A percentile compares a stretch with the other conserved stretches of the same genome.
These are phyloP conservation scores for Pectinophora gossypiella DNA, from an alignment of 1,140 invertebrate species.

Conservation along the genomic window DNA sequence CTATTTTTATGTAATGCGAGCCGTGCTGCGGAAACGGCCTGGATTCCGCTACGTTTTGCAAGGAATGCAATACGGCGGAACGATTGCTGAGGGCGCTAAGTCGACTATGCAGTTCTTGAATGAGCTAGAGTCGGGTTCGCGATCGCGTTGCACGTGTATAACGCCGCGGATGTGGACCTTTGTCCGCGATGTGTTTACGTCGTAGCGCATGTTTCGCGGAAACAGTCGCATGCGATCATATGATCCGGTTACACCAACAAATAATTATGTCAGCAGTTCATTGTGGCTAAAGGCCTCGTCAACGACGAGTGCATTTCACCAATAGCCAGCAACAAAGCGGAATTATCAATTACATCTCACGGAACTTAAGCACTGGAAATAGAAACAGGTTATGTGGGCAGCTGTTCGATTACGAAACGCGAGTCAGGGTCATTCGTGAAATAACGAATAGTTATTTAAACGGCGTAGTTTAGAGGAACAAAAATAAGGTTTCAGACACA, in stretches of 20 bases:
- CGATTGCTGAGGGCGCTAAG: slow-evolving; percentile 21
- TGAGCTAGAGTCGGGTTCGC: slow-evolving; percentile 35
- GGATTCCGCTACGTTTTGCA: slow-evolving; percentile 32
- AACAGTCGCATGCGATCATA: slow-evolving; percentile 30
- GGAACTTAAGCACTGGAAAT: slow-evolving; percentile 39
- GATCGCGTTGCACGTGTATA: slow-evolving; percentile 32
- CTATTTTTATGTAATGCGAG: slow-evolving; percentile 24
- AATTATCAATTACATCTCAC: slow-evolving; percentile 47
- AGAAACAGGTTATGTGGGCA: slow-evolving; percentile 58
- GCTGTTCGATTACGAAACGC: slow-evolving; percentile 42
- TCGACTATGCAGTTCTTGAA: slow-evolving; percentile 42
- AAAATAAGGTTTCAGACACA: slow-evolving; percentile 45
- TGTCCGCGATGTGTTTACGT: slow-evolving; percentile 38
- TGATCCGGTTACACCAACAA: slow-evolving; percentile 53
- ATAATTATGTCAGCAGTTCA: slow-evolving; percentile 64
- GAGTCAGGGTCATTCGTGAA: slow-evolving; percentile 47
- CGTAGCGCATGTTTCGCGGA: slow-evolving; percentile 46
- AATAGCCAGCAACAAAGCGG: slow-evolving; percentile 9
- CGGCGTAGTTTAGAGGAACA: slow-evolving; percentile 35
- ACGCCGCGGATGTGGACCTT: slow-evolving; percentile 37
- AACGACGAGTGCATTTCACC: background rate
- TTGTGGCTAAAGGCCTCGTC: slow-evolving; percentile 33
- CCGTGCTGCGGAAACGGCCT: slow-evolving; percentile 32
- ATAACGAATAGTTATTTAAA: slow-evolving; percentile 42
- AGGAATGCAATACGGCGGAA: slow-evolving; percentile 27